Evolutionary conservation across 1,140 invertebrate species (phyloP), one percentile per base, ranked within the genome.

Genomic region (Rhopalosiphum maidis): DNA sequence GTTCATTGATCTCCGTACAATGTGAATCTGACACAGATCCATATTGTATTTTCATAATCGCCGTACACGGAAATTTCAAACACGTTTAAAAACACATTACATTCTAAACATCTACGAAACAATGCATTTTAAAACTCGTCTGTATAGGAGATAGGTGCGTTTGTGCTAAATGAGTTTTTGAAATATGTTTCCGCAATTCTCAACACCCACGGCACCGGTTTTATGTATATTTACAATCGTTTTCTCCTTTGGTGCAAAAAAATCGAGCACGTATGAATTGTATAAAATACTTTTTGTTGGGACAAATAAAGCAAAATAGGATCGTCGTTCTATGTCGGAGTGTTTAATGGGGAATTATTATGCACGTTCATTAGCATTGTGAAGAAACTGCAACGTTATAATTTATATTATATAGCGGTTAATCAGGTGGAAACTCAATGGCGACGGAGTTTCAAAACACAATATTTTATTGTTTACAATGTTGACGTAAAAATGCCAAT

Each of bases 331-430:
- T 25, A 7, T 9, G 88, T 41, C 35, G 22, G 88, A 3, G 60
- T 55, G 51, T 89, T 55, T 89, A 55, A 89, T 35, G 35, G 35
- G 7, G 35, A 54, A 89, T 55, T 43, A 86, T 86, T 89, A 55
- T 89, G 35, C 48, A 89, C 51, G 51, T 89, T 55, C 88, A 41
- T 89, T 89, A 89, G 22, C 37, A 43, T 68, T 22, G 55, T n/a
- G 43, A 68, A 90, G 55, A 43, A 90, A 68, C 55, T 15, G 8
- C n/a, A 68, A 68, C 60, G n/a, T 68, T 68, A 68, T n/a, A 51
- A 68, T 60, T 30, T 4, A 15, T 68, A 68, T 68, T n/a, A n/a
- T 68, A n/a, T 21, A 68, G 55, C 35, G 35, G 51, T 90, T 54
- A 41, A 90, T 90, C 54, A 30, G 23, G 88, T 90, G 54, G 54